phyloP scores from a whole-genome alignment of 2,888 invertebrate genomes.

The Tipula helvola region DNA sequence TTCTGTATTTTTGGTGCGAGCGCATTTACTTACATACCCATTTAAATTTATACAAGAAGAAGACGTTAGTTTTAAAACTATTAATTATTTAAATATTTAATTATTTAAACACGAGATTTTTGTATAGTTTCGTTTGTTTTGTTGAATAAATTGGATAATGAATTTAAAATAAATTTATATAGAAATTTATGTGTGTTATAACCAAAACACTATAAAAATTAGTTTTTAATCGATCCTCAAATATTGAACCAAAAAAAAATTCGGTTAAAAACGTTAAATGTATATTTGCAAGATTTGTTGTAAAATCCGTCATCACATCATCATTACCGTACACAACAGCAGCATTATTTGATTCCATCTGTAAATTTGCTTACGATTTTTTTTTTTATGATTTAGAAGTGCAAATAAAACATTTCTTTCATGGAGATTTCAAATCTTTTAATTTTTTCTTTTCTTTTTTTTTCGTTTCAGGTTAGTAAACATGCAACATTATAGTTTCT shows the following conservation, averaged over 20 bases:
- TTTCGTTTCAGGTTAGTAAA: neutral
- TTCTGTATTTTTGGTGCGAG: neutral
- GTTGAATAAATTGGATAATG: neutral
- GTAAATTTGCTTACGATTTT: neutral
- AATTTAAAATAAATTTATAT: neutral
- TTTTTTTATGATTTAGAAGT: neutral
- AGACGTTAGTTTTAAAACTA: neutral
- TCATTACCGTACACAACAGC: neutral
- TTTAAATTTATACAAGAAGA: neutral
- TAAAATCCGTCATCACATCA: neutral
- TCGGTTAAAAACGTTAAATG: neutral
- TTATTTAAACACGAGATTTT: neutral
- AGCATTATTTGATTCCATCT: neutral
- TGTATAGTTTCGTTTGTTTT: neutral
- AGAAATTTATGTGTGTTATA: neutral
- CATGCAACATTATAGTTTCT: neutral
- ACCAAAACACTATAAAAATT: neutral
- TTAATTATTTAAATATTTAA: slow-evolving; percentile 4
- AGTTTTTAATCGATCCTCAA: neutral
- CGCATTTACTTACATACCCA: neutral
- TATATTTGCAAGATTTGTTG: neutral
- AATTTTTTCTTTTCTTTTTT: neutral
- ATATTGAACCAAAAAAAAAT: neutral
- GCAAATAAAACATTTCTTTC: neutral
- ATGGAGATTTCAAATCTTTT: neutral